phyloP scores from a whole-genome alignment of 1,140 invertebrate genomes.

The Tachypleus tridentatus region DNA sequence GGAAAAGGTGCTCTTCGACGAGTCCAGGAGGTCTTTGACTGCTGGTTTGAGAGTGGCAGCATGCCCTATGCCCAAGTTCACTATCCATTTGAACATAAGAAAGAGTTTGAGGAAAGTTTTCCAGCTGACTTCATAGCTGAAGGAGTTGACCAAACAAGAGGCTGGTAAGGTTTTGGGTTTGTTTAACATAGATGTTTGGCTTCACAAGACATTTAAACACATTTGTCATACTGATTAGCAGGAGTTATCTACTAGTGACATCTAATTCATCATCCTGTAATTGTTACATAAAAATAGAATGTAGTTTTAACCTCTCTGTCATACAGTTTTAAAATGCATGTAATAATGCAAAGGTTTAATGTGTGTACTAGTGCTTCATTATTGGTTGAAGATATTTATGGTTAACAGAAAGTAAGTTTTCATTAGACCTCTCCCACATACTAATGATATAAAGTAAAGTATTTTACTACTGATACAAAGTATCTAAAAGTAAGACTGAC shows the following conservation, averaged over 20 bases:
- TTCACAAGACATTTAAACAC: background rate
- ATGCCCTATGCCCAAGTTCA: conserved; percentile 81
- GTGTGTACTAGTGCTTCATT: no score
- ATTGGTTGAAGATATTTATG: no score
- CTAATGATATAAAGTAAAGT: no score
- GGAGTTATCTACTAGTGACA: no score
- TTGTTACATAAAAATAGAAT: background rate
- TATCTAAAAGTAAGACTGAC: no score
- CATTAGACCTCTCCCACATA: no score
- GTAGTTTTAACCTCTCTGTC: conserved; percentile 1
- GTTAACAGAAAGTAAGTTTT: no score
- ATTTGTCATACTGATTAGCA: no score
- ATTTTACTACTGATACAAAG: no score
- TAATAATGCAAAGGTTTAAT: background rate
- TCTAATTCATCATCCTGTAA: no score
- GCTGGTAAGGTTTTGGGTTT: conserved; percentile 48
- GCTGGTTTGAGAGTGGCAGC: conserved; percentile 99
- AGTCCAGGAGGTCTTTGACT: conserved; percentile 95
- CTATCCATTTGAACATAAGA: conserved; percentile 86
- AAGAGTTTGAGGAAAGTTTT: conserved; percentile 86
- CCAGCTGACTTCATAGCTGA: conserved; percentile 99
- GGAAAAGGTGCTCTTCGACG: conserved; percentile 66
- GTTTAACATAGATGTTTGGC: conserved; percentile 2
- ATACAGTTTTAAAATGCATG: background rate
- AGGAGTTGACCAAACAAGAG: conserved; percentile 97